Evolutionary conservation across 2,797 vertebrate species (phyloP).

Genomic region (Cirrhinus molitorella): DNA sequence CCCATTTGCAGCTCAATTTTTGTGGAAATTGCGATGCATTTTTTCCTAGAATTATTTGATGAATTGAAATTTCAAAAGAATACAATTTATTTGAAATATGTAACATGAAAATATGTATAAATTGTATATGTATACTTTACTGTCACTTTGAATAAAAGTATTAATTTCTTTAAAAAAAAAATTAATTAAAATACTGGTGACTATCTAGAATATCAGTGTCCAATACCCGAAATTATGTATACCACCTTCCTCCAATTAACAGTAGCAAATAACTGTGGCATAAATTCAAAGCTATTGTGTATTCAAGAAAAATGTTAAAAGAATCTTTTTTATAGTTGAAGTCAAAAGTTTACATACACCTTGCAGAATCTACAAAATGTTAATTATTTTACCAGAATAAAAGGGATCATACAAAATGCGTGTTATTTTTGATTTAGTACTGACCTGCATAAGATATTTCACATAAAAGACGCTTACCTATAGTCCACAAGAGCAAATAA

Average conservation of each 20-base stretch:
- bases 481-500: too few species aligned
- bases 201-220: neutral
- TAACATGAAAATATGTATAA: neutral
- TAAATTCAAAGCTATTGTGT: too few species aligned
- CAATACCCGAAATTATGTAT: neutral
- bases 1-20: neutral
- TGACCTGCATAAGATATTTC: too few species aligned
- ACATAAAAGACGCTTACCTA: too few species aligned
- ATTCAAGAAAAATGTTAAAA: too few species aligned
- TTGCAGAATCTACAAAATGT: too few species aligned
- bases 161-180: neutral
- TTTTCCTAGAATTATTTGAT: neutral
- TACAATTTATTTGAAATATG: neutral
- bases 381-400: too few species aligned
- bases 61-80: neutral
- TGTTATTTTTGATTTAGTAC: too few species aligned
- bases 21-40: neutral
- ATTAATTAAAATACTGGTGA: neutral
- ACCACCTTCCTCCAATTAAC: neutral
- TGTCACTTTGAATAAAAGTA: neutral
- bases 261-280: neutral
- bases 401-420: too few species aligned
- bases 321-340: neutral
- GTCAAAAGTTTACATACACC: too few species aligned
- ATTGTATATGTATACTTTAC: too few species aligned